phyloP scores from a whole-genome alignment of 2,113 vertebrate species.

The Grammomys surdaster region DNA sequence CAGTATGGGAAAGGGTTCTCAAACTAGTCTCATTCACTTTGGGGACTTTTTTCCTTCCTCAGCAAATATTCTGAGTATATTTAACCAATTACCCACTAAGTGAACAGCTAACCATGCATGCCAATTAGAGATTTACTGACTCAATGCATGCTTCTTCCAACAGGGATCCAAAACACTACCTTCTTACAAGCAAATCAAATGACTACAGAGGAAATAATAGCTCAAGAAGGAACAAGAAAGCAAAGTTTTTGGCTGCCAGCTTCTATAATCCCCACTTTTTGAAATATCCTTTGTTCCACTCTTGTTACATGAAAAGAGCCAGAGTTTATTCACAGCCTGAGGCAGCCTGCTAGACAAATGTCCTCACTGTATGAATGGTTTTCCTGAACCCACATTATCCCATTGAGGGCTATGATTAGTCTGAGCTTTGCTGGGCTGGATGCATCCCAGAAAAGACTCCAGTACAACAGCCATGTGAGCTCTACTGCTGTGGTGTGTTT shows the following conservation, averaged over 20 bases:
- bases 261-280: slow-evolving; percentile 7
- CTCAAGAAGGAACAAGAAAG: slow-evolving; percentile 51
- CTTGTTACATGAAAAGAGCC: slow-evolving; percentile 54
- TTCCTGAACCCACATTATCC: slow-evolving; percentile 15
- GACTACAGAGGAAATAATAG: background rate
- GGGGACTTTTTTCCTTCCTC: slow-evolving; percentile 25
- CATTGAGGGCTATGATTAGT: slow-evolving; percentile 14
- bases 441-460: background rate
- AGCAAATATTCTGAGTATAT: slow-evolving; percentile 67
- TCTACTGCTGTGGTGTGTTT: slow-evolving; percentile 23
- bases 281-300: slow-evolving; percentile 63
- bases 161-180: slow-evolving; percentile 27
- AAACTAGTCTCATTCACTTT: slow-evolving; percentile 34
- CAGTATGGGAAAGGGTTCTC: background rate
- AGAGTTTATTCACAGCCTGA: slow-evolving; percentile 53
- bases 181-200: slow-evolving; percentile 44
- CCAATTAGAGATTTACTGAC: slow-evolving; percentile 61
- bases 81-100: slow-evolving; percentile 69
- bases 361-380: background rate
- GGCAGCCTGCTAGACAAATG: slow-evolving; percentile 45
- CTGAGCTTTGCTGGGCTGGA: background rate
- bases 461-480: background rate
- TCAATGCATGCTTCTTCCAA: slow-evolving; percentile 56
- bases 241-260: slow-evolving; percentile 20
- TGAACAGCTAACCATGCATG: slow-evolving; percentile 57